These are phyloP conservation scores for Geodia barretti DNA, from an alignment of 37 sponge, comb jelly and placozoan genomes.

Conservation along the genomic window DNA sequence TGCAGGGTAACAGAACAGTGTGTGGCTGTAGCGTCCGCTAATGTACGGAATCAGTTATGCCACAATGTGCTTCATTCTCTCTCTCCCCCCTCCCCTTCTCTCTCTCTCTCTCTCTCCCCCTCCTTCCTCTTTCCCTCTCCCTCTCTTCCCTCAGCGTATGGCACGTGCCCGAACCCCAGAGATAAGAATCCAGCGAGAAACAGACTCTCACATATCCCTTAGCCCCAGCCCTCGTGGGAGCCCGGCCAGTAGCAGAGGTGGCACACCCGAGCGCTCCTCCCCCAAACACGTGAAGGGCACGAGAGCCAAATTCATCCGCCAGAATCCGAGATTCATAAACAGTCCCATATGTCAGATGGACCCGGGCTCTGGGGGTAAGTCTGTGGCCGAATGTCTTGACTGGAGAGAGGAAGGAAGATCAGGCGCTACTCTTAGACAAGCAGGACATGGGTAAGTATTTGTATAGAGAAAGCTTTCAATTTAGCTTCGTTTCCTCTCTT, in stretches of 20 bases:
- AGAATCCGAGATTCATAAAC: constrained; percentile 73
- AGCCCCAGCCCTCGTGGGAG: background rate
- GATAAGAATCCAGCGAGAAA: background rate
- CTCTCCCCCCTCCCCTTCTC: background rate
- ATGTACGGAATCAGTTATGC: no score
- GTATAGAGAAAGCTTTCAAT: no score
- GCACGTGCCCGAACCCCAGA: background rate
- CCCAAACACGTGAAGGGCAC: constrained; percentile 37
- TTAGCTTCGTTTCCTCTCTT: no score
- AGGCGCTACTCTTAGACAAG: no score
- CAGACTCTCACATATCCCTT: background rate
- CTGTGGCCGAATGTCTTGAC: constrained; percentile 43
- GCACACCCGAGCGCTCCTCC: background rate
- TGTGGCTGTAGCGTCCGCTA: no score
- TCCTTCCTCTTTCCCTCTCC: constrained; percentile 10
- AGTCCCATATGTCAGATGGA: constrained; percentile 68
- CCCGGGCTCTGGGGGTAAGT: constrained; percentile 17
- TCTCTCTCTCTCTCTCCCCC: background rate
- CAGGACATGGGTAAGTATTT: no score
- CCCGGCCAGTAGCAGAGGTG: background rate
- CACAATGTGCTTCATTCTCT: no score
- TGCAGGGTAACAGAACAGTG: no score
- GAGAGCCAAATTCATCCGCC: constrained; percentile 60
- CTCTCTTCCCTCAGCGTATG: background rate
- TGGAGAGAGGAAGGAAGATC: constrained; percentile 35